Conservation (phyloP, 1,140 invertebrate genomes). For the Cydia amplana region DNA sequence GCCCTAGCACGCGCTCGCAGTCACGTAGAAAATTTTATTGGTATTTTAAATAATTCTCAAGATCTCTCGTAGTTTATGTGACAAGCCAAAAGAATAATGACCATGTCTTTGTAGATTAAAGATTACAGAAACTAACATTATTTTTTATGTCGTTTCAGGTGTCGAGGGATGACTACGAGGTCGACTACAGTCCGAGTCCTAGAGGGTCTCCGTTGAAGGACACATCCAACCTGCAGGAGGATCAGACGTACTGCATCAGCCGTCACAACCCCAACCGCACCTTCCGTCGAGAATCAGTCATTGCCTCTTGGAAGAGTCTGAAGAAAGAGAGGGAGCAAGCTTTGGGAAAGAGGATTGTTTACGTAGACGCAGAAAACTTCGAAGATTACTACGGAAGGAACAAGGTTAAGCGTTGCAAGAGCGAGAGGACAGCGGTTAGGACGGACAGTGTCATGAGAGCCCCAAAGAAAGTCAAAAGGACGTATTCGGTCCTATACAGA, state of each 20-base stretch:
- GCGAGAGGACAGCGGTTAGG: conserved; percentile 65
- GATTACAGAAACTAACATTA: conserved; percentile 19
- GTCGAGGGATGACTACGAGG: conserved; percentile 72
- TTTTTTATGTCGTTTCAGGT: conserved; percentile 61
- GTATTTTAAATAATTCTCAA: conserved; percentile 59
- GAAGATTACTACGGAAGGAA: conserved; percentile 73
- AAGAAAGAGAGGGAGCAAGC: conserved; percentile 74
- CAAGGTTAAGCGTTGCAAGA: conserved; percentile 73
- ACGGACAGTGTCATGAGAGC: conserved; percentile 51
- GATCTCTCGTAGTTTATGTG: conserved; percentile 49
- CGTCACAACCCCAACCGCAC: conserved; percentile 75
- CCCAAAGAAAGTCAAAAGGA: conserved; percentile 71
- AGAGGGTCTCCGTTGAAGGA: conserved; percentile 71
- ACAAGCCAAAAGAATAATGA: conserved; percentile 36
- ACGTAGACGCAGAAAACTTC: conserved; percentile 67
- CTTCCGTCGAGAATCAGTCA: conserved; percentile 70
- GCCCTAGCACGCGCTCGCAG: conserved; percentile 45
- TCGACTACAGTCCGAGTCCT: conserved; percentile 69
- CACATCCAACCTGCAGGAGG: conserved; percentile 73
- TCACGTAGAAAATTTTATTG: conserved; percentile 60
- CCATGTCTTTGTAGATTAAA: conserved; percentile 12
- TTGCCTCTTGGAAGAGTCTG: conserved; percentile 72
- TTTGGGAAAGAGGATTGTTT: conserved; percentile 67
- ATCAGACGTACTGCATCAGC: conserved; percentile 66
- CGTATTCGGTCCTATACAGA: conserved; percentile 73